These are phyloP conservation scores for Poeciliopsis presidionis DNA, from an alignment of 2,797 vertebrate genomes.

Conservation along the genomic window DNA sequence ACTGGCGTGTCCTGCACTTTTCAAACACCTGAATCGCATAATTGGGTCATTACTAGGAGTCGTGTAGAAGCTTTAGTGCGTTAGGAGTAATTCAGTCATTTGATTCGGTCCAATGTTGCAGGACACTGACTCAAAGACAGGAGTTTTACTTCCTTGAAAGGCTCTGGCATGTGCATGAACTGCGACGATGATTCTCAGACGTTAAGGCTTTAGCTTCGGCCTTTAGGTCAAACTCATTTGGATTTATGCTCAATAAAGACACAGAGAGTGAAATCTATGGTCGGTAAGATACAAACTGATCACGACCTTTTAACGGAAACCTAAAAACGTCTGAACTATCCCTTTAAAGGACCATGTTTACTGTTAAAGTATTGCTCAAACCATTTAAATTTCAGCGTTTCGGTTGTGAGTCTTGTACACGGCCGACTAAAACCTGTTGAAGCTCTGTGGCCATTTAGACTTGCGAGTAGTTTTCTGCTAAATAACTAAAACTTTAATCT, in stretches of 20 bases:
- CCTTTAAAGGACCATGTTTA: background rate
- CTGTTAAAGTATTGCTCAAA: background rate
- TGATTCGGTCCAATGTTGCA: background rate
- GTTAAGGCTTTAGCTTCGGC: background rate
- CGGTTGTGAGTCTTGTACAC: background rate
- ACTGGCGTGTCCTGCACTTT: background rate
- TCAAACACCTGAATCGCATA: background rate
- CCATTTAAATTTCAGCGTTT: conserved; percentile 5
- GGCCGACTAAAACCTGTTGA: background rate
- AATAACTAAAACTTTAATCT: conserved; percentile 1
- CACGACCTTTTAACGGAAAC: background rate
- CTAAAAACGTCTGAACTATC: background rate
- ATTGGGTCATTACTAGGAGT: background rate
- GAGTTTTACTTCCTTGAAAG: background rate
- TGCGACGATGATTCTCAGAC: background rate
- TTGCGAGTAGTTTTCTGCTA: background rate
- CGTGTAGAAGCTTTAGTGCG: background rate
- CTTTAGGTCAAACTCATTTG: background rate
- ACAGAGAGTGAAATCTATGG: background rate
- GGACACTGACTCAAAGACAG: background rate
- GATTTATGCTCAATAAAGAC: background rate
- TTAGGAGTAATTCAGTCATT: background rate
- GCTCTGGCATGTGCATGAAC: background rate
- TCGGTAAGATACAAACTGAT: background rate
- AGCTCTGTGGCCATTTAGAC: background rate